These are phyloP conservation scores for Clarias platycephalus DNA, from an alignment of 2,797 vertebrate genomes.

Conservation along the genomic window DNA sequence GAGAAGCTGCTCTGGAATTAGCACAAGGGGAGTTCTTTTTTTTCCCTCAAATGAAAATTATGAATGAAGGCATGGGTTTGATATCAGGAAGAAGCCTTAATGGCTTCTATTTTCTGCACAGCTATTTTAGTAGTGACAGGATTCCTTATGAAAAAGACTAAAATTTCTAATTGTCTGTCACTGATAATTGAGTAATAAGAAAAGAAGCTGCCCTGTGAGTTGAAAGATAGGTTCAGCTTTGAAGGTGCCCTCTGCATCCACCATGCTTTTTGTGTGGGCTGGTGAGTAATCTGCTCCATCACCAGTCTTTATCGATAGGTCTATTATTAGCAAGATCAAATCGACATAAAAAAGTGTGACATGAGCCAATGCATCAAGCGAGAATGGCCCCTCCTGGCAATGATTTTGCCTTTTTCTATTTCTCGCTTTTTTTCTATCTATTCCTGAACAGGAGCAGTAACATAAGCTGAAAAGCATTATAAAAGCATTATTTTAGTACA, in stretches of 20 bases:
- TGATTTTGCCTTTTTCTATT: background rate
- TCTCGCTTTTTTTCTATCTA: constrained; percentile 8
- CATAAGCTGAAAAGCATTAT: constrained; percentile 2
- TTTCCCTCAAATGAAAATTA: constrained; percentile 7
- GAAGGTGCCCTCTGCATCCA: constrained; percentile 28
- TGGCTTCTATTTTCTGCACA: constrained; percentile 24
- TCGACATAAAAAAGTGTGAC: constrained; percentile 56
- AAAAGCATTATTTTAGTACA: constrained; percentile 32
- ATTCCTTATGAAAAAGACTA: constrained; percentile 12
- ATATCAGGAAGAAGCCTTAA: background rate
- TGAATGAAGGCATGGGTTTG: background rate
- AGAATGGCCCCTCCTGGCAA: background rate
- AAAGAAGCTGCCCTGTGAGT: constrained; percentile 4
- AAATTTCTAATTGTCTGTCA: constrained; percentile 11
- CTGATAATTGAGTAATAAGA: background rate
- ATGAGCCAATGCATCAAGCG: constrained; percentile 50
- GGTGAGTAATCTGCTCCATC: constrained; percentile 39
- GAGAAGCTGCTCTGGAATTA: background rate
- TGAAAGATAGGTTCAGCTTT: background rate
- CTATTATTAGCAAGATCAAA: constrained; percentile 73
- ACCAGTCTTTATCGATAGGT: constrained; percentile 69
- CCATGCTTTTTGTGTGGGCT: background rate
- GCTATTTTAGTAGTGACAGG: constrained; percentile 12
- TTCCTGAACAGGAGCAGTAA: background rate
- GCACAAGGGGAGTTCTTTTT: background rate